Percentiles rank a stretch among this genome's conserved stretches.
Evolutionary conservation across 2,888 invertebrate genomes (phyloP).

Genomic region (Lepas anatifera): DNA sequence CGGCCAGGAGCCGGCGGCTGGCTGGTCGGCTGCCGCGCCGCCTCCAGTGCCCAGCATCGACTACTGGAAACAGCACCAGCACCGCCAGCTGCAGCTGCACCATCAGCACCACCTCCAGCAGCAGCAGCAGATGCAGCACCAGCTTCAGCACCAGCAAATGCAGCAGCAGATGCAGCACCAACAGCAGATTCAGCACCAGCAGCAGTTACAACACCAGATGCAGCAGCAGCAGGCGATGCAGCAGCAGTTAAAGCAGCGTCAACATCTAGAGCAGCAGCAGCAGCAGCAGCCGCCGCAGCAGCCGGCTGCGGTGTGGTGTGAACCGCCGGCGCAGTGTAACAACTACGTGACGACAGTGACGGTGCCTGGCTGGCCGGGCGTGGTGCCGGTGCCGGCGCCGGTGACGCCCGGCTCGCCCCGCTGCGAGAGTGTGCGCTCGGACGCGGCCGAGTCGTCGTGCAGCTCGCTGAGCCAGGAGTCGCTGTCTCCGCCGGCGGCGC

Average conservation of each 20-base stretch:
- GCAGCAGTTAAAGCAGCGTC: not conserved
- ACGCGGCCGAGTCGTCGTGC: slow-evolving; percentile 46
- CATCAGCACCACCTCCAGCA: slow-evolving; percentile 15
- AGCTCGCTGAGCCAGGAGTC: slow-evolving; percentile 36
- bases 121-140: slow-evolving; percentile 18
- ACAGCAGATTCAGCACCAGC: slow-evolving; percentile 19
- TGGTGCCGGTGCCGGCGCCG: not conserved
- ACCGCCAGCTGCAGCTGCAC: slow-evolving; percentile 13
- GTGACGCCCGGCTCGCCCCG: slow-evolving; percentile 29
- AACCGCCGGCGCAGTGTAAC: not conserved
- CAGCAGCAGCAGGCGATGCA: slow-evolving; percentile 16
- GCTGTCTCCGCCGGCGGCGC: slow-evolving; percentile 7
- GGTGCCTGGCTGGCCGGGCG: not conserved
- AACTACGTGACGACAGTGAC: slow-evolving; percentile 9
- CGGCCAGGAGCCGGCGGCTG: not conserved
- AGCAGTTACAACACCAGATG: slow-evolving; percentile 16
- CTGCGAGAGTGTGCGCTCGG: slow-evolving; percentile 46
- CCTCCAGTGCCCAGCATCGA: not conserved
- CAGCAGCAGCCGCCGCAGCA: slow-evolving; percentile 18
- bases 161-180: slow-evolving; percentile 19
- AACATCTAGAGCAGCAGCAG: slow-evolving; percentile 13
- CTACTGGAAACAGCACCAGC: slow-evolving; percentile 13
- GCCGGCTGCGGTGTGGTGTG: slow-evolving; percentile 9
- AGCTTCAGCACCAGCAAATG: slow-evolving; percentile 17
- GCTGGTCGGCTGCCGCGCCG: not conserved